These are phyloP conservation scores for Drosophila orosa DNA, from an alignment of 1,140 invertebrate genomes.

Conservation along the genomic window DNA sequence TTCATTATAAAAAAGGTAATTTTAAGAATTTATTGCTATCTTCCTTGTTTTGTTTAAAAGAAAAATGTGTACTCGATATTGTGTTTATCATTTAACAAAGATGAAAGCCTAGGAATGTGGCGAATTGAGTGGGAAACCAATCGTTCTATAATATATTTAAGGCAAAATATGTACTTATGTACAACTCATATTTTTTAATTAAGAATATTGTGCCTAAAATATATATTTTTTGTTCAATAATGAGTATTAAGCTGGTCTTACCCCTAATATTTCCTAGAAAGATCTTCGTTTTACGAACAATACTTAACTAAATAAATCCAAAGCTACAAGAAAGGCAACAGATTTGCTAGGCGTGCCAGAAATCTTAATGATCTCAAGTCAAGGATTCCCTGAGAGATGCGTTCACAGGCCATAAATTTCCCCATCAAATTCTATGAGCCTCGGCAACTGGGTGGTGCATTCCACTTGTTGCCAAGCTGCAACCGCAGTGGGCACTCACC, in stretches of 20 bases:
- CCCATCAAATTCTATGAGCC: not conserved
- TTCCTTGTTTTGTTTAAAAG: not conserved
- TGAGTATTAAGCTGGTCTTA: not conserved
- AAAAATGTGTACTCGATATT: not conserved
- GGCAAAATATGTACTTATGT: too few species aligned
- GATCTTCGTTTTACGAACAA: not conserved
- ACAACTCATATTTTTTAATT: not conserved
- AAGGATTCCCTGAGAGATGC: constrained; percentile 14
- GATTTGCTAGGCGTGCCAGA: not conserved
- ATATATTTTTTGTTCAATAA: not conserved
- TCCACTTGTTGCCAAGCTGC: constrained; percentile 33
- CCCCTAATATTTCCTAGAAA: not conserved
- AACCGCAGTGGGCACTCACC: constrained; percentile 51
- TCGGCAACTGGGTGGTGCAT: constrained; percentile 24
- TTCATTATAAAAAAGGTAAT: too few species aligned
- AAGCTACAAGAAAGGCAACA: not conserved
- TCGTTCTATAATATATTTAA: too few species aligned
- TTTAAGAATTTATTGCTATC: not conserved
- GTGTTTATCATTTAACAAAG: not conserved
- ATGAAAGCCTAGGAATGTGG: not conserved
- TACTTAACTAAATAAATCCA: not conserved
- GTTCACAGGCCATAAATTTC: constrained; percentile 24
- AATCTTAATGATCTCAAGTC: constrained; percentile 9
- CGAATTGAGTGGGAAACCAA: too few species aligned
- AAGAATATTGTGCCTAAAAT: too few species aligned